Base-by-base conservation (phyloP, 2,113 vertebrate genomes). In the Heterotis niloticus region DNA sequence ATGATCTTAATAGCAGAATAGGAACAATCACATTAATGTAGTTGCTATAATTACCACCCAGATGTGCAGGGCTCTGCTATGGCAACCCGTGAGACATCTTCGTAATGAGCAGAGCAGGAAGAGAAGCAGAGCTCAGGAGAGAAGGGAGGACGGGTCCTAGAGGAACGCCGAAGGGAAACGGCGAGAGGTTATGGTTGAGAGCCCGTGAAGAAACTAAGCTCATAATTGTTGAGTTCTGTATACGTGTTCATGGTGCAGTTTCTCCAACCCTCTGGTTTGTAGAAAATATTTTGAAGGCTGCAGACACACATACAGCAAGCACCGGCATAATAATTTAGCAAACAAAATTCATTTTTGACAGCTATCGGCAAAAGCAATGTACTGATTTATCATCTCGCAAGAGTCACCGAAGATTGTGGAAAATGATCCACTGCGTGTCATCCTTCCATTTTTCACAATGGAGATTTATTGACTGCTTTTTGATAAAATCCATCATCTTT, bases 101-200 rank as follows among this genome's bases (percentile, higher is more conserved):
- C 80, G 81, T 86, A 70, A 88, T 89, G 87, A 88, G 81, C 81
- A 84, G 82, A 75, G 81, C 66, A 79, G 76, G 78, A 79, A 78
- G 69, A 79, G 76, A 80, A 76, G 79, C 82, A 83, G 77, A 83
- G 83, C 81, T 77, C 44, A 57, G 73, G 78, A 64, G 77, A 59
- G 20, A 20, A 51, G 62, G 67, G 34, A 26, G 51, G 66, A 68
- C 20, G 4, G 7, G 20, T n/a, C 68, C 57, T 44, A 56, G 51
- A 17, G 77, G 34, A 10, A 0, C 54, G 17, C 20, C 13, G 51
- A 28, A 76, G 84, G 72, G 67, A 74, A 64, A 68, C 77, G 28
- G 12, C 5, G 17, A 23, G 23, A 34, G 59, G 23, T 5, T 28
- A 52, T 20, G 64, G 24, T 11, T 1, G 64, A 62, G 59, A 10